phyloP scores from a whole-genome alignment of 2,113 vertebrate genomes.

The Pandion haliaetus region DNA sequence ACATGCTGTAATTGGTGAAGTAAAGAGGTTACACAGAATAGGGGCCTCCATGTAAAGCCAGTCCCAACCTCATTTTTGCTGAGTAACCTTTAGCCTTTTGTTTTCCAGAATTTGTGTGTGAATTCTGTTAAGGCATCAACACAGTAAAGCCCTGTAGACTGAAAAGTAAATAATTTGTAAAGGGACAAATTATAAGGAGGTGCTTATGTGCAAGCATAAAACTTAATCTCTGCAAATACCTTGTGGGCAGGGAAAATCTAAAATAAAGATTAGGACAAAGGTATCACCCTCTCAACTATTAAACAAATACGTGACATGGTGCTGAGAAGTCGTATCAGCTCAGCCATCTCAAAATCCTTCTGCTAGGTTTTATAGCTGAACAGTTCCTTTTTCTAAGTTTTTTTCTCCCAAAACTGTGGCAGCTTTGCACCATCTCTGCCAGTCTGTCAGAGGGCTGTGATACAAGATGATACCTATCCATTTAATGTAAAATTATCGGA shows the following conservation, averaged over 20 bases:
- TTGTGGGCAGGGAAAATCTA: neutral
- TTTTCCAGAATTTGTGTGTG: neutral
- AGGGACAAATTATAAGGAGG: neutral
- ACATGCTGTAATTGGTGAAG: fast-evolving
- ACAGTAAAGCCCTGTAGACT: neutral
- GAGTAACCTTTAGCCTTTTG: neutral
- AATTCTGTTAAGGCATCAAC: neutral
- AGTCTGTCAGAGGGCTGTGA: neutral
- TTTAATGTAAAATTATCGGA: neutral
- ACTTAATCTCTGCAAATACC: neutral
- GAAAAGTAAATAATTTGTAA: neutral
- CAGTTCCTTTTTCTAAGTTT: neutral
- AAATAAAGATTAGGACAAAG: neutral
- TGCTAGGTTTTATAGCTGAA: neutral
- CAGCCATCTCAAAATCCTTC: neutral
- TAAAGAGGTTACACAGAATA: neutral
- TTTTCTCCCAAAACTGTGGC: neutral
- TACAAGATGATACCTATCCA: neutral
- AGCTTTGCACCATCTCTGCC: neutral
- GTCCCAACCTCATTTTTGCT: neutral
- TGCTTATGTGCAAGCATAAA: neutral
- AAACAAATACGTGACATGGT: neutral
- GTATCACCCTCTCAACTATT: neutral
- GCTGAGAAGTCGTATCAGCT: neutral
- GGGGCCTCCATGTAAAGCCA: neutral